Evolutionary conservation across 2,797 vertebrate genomes (phyloP).

Genomic region (Vespertilio murinus): DNA sequence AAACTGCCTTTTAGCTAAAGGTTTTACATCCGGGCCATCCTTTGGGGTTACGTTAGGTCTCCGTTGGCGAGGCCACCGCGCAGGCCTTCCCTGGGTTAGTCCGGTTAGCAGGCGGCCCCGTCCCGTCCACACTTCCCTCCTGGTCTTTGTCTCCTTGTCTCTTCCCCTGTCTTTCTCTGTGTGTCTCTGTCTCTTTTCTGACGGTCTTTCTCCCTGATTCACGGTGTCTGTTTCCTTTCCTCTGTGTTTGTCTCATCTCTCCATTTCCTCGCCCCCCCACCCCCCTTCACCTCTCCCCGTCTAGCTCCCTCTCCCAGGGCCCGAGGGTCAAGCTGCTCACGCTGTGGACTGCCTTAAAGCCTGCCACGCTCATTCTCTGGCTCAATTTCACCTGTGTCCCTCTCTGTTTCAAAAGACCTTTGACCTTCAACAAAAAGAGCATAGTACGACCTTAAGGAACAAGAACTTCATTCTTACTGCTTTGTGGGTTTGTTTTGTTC

Average conservation of each 20-base stretch:
- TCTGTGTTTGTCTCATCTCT: neutral
- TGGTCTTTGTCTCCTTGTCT: neutral
- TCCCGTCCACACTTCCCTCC: too few relatives aligned
- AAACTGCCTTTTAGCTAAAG: too few relatives aligned
- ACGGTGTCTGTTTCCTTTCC: neutral
- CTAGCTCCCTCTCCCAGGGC: neutral
- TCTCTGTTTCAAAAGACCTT: neutral
- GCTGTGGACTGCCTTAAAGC: neutral
- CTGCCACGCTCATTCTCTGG: accelerated
- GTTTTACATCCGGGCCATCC: too few relatives aligned
- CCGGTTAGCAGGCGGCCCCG: too few relatives aligned
- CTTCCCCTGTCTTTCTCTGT: neutral
- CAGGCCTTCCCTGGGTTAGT: too few relatives aligned
- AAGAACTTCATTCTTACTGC: neutral
- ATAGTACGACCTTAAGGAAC: neutral
- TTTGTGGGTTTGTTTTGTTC: neutral
- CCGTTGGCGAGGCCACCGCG: too few relatives aligned
- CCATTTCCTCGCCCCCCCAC: neutral
- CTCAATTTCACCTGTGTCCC: slow-evolving; percentile 6
- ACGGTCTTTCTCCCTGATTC: neutral
- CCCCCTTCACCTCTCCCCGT: neutral
- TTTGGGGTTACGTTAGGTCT: too few relatives aligned
- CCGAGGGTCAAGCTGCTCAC: neutral
- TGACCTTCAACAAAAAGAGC: neutral
- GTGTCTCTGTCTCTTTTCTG: neutral